phyloP scores from a whole-genome alignment of 2,888 invertebrate species.

The Corbicula japonica region DNA sequence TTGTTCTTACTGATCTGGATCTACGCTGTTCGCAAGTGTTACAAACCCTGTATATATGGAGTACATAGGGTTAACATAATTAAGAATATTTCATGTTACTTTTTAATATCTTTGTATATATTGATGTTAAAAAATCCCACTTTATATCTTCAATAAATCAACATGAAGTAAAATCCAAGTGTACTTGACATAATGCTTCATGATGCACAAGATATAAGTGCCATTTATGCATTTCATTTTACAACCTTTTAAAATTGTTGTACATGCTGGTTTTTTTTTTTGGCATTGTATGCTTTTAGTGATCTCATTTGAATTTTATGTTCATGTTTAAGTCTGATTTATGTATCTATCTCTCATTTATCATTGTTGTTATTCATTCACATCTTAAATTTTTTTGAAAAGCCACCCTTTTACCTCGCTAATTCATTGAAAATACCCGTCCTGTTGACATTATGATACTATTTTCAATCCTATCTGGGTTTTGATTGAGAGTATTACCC shows the following conservation, averaged over 20 bases:
- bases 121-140: no score
- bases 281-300: slow-evolving; percentile 8
- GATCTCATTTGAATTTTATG: slow-evolving; percentile 29
- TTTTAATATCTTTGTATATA: no score
- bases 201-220: neutral
- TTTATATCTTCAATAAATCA: no score
- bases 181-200: no score
- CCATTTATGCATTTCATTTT: neutral
- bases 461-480: slow-evolving; percentile 6
- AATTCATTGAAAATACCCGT: neutral
- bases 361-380: neutral
- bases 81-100: no score
- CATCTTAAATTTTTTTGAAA: no score
- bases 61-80: no score
- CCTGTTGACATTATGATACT: slow-evolving; percentile 25
- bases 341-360: slow-evolving; percentile 4
- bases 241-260: neutral
- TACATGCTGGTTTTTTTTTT: neutral
- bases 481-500: neutral
- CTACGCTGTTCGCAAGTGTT: no score
- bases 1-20: no score
- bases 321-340: slow-evolving; percentile 16
- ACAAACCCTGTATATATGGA: no score
- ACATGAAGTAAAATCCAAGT: no score
- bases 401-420: no score